phyloP scores from a whole-genome alignment of 2,113 vertebrate species.

The Pteropus alecto region DNA sequence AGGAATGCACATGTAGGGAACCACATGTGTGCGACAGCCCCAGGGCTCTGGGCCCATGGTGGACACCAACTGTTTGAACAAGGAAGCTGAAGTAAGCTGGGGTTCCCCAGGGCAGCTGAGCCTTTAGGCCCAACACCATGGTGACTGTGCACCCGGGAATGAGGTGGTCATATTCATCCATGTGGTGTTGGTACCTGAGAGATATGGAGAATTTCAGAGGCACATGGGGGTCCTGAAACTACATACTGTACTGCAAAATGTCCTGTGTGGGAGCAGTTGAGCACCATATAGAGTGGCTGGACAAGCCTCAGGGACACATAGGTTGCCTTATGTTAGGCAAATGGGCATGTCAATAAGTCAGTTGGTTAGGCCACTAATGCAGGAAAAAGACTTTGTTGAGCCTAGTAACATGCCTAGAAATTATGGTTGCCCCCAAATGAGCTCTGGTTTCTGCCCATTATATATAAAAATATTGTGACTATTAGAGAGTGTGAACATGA shows the following conservation, averaged over 20 bases:
- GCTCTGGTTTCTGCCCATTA: neutral
- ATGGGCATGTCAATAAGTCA: neutral
- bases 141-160: no score
- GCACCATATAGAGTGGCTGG: neutral
- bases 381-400: neutral
- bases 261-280: neutral
- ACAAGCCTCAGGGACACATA: neutral
- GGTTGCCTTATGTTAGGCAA: neutral
- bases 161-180: neutral
- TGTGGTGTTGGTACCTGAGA: neutral
- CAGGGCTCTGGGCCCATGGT: neutral
- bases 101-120: neutral
- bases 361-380: neutral
- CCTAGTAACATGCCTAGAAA: neutral
- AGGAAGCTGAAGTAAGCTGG: neutral
- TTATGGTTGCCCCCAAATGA: neutral
- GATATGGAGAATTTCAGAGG: neutral
- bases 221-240: neutral
- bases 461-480: neutral
- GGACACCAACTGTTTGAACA: neutral
- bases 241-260: neutral
- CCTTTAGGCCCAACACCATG: neutral
- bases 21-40: neutral
- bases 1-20: neutral
- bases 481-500: neutral